phyloP scores from a whole-genome alignment of 2,797 vertebrate genomes.

The Octomys mimax region DNA sequence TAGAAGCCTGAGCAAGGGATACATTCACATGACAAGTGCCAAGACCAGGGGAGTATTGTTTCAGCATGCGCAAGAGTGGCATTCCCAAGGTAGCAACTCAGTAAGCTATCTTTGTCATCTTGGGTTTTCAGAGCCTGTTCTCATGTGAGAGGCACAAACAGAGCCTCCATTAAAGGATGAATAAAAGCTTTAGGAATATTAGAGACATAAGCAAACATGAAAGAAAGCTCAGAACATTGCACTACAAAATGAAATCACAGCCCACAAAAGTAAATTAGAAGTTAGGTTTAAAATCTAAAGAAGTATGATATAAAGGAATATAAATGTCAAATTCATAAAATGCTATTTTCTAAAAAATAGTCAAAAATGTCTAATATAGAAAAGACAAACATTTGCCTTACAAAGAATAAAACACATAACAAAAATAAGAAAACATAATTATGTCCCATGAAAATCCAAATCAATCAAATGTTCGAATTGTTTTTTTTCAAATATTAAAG shows the following conservation, averaged over 20 bases:
- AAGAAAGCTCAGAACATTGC: not conserved
- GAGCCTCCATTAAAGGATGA: not conserved
- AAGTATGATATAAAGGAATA: not conserved
- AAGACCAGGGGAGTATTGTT: not conserved
- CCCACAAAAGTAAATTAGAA: not conserved
- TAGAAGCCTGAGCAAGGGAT: not conserved
- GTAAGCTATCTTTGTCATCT: accelerated
- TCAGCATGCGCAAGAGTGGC: not conserved
- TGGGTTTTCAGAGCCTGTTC: not conserved
- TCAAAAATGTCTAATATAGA: not conserved
- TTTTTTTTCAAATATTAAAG: not conserved
- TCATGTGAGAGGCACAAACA: not conserved
- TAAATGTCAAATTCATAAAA: not conserved
- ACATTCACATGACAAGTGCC: too few species aligned
- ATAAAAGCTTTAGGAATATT: not conserved
- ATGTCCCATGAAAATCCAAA: not conserved
- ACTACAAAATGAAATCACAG: not conserved
- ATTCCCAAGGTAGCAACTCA: not conserved
- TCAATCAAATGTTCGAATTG: not conserved
- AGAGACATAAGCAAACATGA: not conserved
- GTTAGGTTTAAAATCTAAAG: not conserved
- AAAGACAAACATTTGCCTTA: not conserved
- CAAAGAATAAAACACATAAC: not conserved
- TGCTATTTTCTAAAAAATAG: not conserved
- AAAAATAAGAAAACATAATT: not conserved